These are phyloP conservation scores for Synanthedon andrenaeformis DNA, from an alignment of 2,888 invertebrate genomes.

Conservation along the genomic window DNA sequence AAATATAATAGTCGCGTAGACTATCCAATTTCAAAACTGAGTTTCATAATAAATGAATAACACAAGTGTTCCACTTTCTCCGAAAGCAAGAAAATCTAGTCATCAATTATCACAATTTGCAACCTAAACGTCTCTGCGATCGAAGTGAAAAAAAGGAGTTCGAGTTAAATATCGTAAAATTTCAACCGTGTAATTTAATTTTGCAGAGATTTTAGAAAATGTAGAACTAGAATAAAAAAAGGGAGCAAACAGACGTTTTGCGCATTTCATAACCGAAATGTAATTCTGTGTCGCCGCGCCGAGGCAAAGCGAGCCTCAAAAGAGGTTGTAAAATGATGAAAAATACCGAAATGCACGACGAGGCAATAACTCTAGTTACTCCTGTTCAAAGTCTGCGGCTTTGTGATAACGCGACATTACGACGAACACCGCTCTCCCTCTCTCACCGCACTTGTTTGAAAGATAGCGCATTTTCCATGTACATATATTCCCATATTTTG, in stretches of 20 bases:
- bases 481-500: neutral
- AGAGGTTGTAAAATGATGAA: neutral
- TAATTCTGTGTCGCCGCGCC: neutral
- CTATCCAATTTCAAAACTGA: no score
- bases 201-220: no score
- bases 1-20: no score
- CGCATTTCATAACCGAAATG: neutral
- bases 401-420: constrained; percentile 12
- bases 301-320: neutral
- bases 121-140: no score
- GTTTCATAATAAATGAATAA: no score
- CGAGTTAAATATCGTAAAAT: no score
- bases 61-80: no score
- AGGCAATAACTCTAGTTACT: neutral
- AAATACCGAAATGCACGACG: neutral
- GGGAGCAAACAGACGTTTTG: neutral
- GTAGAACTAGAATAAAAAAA: neutral
- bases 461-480: neutral
- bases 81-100: no score
- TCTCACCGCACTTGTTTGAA: neutral
- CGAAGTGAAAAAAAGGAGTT: no score
- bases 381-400: constrained; percentile 9
- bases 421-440: neutral
- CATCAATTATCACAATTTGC: no score
- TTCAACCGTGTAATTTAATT: no score